phyloP scores from a whole-genome alignment of 2,113 vertebrate species.

The Macquaria australasica region DNA sequence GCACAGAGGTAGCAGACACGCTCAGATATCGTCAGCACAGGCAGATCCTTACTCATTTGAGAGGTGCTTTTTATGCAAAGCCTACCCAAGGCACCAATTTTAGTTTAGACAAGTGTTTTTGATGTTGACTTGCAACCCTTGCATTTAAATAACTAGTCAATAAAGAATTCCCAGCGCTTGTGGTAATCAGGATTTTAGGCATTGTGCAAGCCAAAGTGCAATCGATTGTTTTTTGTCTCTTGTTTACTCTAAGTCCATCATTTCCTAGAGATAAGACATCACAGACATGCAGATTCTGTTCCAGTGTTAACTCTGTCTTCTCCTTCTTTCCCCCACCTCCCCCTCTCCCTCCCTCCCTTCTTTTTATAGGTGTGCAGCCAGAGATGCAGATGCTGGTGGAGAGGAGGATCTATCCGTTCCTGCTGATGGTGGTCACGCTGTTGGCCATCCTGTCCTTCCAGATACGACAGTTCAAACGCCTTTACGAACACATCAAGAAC shows the following conservation, averaged over 20 bases:
- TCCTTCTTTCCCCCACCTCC: not conserved
- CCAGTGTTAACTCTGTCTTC: conserved; percentile 4
- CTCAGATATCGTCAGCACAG: not conserved
- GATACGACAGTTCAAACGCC: conserved; percentile 97
- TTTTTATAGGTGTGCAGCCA: conserved; percentile 64
- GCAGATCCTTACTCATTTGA: conserved; percentile 18
- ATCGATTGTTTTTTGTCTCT: conserved; percentile 25
- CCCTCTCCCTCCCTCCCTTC: not conserved
- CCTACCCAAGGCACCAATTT: conserved; percentile 17
- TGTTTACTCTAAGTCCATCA: not conserved
- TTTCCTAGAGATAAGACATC: not conserved
- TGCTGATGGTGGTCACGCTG: conserved; percentile 94
- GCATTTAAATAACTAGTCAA: conserved; percentile 32
- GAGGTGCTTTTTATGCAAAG: conserved; percentile 39
- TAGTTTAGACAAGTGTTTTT: conserved; percentile 22
- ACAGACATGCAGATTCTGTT: not conserved
- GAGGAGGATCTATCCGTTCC: conserved; percentile 96
- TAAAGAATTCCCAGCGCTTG: not conserved
- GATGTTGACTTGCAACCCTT: conserved; percentile 23
- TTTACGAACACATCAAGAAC: conserved; percentile 99
- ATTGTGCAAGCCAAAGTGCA: not conserved
- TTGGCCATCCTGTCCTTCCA: conserved; percentile 96
- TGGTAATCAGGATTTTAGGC: conserved; percentile 10
- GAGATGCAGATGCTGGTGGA: conserved; percentile 82
- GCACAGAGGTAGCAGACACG: not conserved